Percentiles rank a stretch among this genome's conserved stretches.
Conservation (phyloP, 2,888 invertebrate genomes). For the Sceliomorpha sp. region DNA sequence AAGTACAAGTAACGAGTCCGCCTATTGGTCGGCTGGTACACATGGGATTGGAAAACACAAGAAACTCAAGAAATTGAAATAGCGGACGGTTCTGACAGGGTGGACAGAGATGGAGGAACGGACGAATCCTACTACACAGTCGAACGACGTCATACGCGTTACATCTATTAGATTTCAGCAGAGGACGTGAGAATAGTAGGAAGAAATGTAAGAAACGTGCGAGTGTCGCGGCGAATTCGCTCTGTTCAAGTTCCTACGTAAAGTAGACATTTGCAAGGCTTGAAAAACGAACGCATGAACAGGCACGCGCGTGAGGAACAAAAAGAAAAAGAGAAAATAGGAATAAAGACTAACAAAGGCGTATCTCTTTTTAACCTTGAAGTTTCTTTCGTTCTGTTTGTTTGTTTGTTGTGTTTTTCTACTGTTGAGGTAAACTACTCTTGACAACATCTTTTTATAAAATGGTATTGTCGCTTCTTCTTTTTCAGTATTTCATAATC, state of each 20-base stretch:
- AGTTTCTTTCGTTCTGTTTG: too few species aligned
- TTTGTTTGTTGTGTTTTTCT: too few species aligned
- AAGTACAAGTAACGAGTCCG: not conserved
- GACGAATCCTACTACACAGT: not conserved
- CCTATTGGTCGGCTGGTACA: conserved; percentile 56
- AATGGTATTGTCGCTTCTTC: too few species aligned
- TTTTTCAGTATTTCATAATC: too few species aligned
- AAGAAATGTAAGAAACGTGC: not conserved
- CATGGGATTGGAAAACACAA: conserved; percentile 60
- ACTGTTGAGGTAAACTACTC: too few species aligned
- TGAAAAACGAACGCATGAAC: not conserved
- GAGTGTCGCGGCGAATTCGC: not conserved
- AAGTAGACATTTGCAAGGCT: not conserved
- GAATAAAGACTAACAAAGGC: not conserved
- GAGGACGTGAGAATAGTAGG: not conserved
- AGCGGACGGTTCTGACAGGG: conserved; percentile 20
- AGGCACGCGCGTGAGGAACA: not conserved
- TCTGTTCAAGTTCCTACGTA: not conserved
- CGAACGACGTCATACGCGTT: not conserved
- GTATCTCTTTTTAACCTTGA: not conserved
- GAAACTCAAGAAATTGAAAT: conserved; percentile 68
- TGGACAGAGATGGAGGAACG: not conserved
- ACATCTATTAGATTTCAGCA: not conserved
- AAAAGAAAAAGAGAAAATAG: not conserved
- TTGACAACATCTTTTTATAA: too few species aligned